Evolutionary conservation across 37 sponge, comb jelly and placozoan genomes (phyloP).

Genomic region (Theonella swinhoei): DNA sequence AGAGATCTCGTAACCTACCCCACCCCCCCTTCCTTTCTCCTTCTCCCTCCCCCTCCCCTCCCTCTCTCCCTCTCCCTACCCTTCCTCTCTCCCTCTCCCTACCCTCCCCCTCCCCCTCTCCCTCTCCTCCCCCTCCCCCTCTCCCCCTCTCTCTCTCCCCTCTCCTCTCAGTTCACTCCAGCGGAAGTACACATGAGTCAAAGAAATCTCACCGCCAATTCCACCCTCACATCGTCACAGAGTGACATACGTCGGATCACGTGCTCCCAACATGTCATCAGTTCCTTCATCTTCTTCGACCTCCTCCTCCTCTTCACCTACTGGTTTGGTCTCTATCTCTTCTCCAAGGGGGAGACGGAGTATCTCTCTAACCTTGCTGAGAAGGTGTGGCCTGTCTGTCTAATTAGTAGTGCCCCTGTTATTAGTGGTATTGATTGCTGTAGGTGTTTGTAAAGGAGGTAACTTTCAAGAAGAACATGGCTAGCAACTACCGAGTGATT

Average conservation of each 20-base stretch:
- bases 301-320: conserved; percentile 57
- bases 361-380: conserved; percentile 67
- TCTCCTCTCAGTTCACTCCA: not conserved
- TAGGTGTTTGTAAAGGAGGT: not conserved
- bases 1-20: not conserved
- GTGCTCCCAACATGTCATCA: conserved; percentile 45
- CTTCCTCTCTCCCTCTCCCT: not conserved
- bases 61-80: not conserved
- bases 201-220: not conserved
- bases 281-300: conserved; percentile 34
- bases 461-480: not conserved
- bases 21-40: not conserved
- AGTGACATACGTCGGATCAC: not conserved
- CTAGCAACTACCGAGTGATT: not conserved
- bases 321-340: conserved; percentile 64
- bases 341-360: conserved; percentile 58
- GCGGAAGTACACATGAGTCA: not conserved
- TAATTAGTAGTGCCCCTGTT: not conserved
- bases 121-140: not conserved
- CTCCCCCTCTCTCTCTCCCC: not conserved
- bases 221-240: not conserved
- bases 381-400: conserved; percentile 27
- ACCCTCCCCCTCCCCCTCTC: not conserved
- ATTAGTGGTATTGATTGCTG: no score
- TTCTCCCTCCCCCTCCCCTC: not conserved